Conservation (phyloP, 2,113 vertebrate genomes). For the Sinocyclocheilus anophthalmus region DNA sequence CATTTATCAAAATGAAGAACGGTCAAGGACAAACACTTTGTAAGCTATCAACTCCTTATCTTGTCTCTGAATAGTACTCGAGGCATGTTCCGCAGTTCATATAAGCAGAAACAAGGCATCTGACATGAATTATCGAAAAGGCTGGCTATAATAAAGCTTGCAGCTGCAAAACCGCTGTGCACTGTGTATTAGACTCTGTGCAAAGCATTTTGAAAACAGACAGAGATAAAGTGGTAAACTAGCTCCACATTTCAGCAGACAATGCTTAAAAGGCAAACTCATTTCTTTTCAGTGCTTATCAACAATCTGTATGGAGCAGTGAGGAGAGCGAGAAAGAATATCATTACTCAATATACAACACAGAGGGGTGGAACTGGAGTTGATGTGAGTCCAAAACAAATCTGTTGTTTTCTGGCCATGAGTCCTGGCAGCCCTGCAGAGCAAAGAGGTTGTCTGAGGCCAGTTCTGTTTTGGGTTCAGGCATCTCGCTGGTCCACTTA, state of each 20-base stretch:
- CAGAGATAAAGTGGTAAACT: constrained; percentile 11
- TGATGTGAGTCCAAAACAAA: constrained; percentile 34
- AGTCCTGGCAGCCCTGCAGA: constrained; percentile 24
- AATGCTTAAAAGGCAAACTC: background rate
- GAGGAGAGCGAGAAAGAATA: background rate
- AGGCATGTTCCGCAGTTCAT: constrained; percentile 6
- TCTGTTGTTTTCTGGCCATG: constrained; percentile 38
- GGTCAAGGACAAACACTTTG: background rate
- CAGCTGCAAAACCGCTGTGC: constrained; percentile 8
- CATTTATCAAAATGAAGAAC: constrained; percentile 20
- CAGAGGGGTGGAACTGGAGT: constrained; percentile 22
- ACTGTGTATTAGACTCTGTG: background rate
- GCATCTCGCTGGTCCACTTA: constrained; percentile 33
- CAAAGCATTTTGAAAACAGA: constrained; percentile 7
- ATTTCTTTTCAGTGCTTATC: background rate
- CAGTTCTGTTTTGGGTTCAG: constrained; percentile 33
- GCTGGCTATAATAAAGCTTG: background rate
- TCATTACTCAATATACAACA: constrained; percentile 10
- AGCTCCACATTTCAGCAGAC: constrained; percentile 11
- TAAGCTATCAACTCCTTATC: constrained; percentile 11
- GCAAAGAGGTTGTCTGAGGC: constrained; percentile 9
- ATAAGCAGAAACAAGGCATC: constrained; percentile 25
- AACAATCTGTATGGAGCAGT: background rate
- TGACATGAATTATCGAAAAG: constrained; percentile 30
- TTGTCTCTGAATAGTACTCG: constrained; percentile 14